Evolutionary conservation across 2,113 vertebrate species (phyloP), one percentile per base, ranked within the genome.

Genomic region (Odontophorus gujanensis): DNA sequence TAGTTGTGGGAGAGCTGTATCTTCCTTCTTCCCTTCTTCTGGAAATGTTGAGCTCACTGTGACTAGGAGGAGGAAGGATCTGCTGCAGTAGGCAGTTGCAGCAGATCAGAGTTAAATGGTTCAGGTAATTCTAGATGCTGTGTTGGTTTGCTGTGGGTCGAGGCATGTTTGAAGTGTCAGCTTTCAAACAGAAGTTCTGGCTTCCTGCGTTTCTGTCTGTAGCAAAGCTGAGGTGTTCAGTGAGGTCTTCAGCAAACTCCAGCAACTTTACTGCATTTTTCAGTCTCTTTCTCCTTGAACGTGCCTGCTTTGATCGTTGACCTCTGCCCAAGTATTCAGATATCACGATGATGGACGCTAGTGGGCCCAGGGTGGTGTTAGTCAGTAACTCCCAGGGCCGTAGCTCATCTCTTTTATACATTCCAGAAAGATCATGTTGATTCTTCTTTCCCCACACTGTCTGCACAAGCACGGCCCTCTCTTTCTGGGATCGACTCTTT

Each of bases 251-350:
- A 84, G 88, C 92, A 93, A 81, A 87, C 81, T 96, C 26, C 6
- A 76, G 92, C 88, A 20, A 93, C 95, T 90, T 88, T 38, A 42
- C 48, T 84, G 50, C 94, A 76, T 77, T 89, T 95, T 68, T 75
- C 30, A 15, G 86, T 67, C 78, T 84, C 92, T 80, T 38, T 47
- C 45, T 89, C 66, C 92, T 96, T 94, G 90, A 93, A 79, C 13
- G 0, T 73, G 43, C 74, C 80, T 84, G 58, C 92, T 96, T 96
- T 96, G 94, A 96, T 96, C 92, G 55, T 34, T 96, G 95, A 96
- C 96, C 96, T 96, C 93, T 96, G 95, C 95, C 95, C 88, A 90
- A 84, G 93, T 88, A 78, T 95, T 96, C 94, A 92, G 86, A 69
- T 90, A 89, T 18, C 91, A 79, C 24, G 68, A 86, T 92, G 94